phyloP scores from a whole-genome alignment of 2,888 invertebrate genomes.

The Pheosia tremula region DNA sequence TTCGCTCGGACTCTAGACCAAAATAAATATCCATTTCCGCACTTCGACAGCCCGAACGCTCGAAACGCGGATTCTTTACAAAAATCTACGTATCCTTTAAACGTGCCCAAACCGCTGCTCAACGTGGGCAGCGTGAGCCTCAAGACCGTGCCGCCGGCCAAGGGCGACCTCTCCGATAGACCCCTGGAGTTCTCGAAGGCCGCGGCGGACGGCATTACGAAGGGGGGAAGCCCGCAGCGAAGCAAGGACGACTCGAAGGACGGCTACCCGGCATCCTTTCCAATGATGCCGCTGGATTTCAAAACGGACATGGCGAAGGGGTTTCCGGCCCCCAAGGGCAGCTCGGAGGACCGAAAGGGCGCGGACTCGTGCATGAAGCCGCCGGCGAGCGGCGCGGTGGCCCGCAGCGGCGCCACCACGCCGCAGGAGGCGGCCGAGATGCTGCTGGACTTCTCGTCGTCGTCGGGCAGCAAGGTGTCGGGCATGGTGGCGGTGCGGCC shows the following conservation, averaged over 20 bases:
- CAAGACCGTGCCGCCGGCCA: constrained; percentile 63
- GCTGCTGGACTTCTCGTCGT: constrained; percentile 87
- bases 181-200: constrained; percentile 70
- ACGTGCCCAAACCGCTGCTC: constrained; percentile 75
- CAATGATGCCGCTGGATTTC: constrained; percentile 73
- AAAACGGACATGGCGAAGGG: constrained; percentile 78
- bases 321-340: constrained; percentile 75
- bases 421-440: constrained; percentile 87
- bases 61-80: constrained; percentile 68
- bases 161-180: constrained; percentile 63
- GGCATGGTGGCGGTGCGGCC: constrained; percentile 83
- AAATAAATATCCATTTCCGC: constrained; percentile 74
- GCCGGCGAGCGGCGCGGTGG: constrained; percentile 71
- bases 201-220: constrained; percentile 69
- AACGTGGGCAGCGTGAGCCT: constrained; percentile 77
- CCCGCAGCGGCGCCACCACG: constrained; percentile 74
- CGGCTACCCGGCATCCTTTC: constrained; percentile 60
- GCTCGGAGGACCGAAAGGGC: constrained; percentile 75
- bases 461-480: constrained; percentile 83
- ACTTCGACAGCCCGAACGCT: constrained; percentile 66
- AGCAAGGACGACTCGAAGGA: constrained; percentile 74
- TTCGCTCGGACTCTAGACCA: constrained; percentile 73
- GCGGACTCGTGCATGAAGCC: constrained; percentile 79
- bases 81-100: constrained; percentile 75
- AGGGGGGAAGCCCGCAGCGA: constrained; percentile 67